These are phyloP conservation scores for Agonopterix heracliana DNA, from an alignment of 2,888 invertebrate genomes.

Conservation along the genomic window DNA sequence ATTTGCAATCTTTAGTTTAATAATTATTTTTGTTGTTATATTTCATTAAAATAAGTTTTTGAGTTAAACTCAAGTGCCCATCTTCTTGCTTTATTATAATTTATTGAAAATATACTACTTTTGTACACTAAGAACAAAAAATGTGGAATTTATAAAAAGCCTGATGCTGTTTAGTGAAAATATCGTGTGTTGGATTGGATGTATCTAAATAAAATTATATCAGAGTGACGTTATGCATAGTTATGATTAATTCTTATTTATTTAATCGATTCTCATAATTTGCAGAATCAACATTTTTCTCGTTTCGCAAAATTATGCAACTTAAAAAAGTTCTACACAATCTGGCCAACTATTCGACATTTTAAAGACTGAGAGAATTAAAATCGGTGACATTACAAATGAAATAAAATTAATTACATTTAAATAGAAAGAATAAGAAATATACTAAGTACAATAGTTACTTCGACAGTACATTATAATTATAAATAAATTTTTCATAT, in stretches of 20 bases:
- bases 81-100: conserved; percentile 57
- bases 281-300: conserved; percentile 11
- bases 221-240: conserved; percentile 29
- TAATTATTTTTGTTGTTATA: conserved; percentile 26
- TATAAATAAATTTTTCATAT: conserved; percentile 53
- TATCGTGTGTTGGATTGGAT: conserved; percentile 25
- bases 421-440: conserved; percentile 30
- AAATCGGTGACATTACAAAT: conserved; percentile 29
- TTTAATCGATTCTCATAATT: conserved; percentile 21
- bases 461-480: conserved; percentile 57
- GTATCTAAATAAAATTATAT: conserved; percentile 28
- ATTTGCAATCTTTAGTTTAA: conserved; percentile 12
- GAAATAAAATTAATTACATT: conserved; percentile 31
- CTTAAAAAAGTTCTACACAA: no score
- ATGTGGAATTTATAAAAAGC: conserved; percentile 5
- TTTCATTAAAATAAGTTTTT: conserved; percentile 29
- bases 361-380: conserved; percentile 43
- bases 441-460: conserved; percentile 63
- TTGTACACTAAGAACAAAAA: background rate
- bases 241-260: conserved; percentile 32
- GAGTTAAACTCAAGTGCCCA: conserved; percentile 67
- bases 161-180: conserved; percentile 17
- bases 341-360: conserved; percentile 11
- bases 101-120: conserved; percentile 31
- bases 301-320: conserved; percentile 4